Evolutionary conservation across 2,888 invertebrate genomes (phyloP), one percentile per base, ranked within the genome.

Genomic region (Hartigia nigra): DNA sequence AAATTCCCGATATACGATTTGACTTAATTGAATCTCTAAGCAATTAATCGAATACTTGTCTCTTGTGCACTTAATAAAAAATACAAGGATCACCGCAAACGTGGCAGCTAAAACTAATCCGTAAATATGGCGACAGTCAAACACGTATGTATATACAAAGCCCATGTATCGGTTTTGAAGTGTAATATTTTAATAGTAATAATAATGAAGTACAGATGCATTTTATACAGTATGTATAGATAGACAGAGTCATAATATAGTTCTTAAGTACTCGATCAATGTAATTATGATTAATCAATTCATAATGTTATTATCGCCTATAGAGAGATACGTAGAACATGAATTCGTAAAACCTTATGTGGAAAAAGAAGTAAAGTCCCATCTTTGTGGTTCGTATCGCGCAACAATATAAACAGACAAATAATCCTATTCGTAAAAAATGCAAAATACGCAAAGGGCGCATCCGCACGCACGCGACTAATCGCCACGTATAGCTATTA

Each of bases 201-300:
- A 84, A 89, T 88, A 89, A 90, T 91, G 89, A 91, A 91, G 88
- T 91, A 90, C 91, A 89, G 89, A 89, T 90, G 89, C 85, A 88
- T 91, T 74, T 90, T 91, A 90, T 91, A 91, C 91, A 91, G 82
- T 91, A 91, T 91, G 87, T 91, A 91, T 91, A 91, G 88, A 87
- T 90, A 90, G 88, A 90, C 87, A 88, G 87, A 87, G 88, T 87
- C 87, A 83, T 89, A 89, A 86, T 91, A 88, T 89, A 88, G 86
- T 89, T 86, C 86, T 87, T 88, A 87, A 86, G 82, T 87, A 87
- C 82, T 84, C 83, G 84, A 87, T 84, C 88, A 86, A 85, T 87
- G 85, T 87, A 88, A 86, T 86, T 90, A 89, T 84, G 83, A 85
- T 88, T 90, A 88, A 86, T 87, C 85, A 85, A 88, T 87, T 82